Conservation (phyloP, 1,140 invertebrate genomes). For the roundworm (Caenorhabditis elegans) region DNA sequence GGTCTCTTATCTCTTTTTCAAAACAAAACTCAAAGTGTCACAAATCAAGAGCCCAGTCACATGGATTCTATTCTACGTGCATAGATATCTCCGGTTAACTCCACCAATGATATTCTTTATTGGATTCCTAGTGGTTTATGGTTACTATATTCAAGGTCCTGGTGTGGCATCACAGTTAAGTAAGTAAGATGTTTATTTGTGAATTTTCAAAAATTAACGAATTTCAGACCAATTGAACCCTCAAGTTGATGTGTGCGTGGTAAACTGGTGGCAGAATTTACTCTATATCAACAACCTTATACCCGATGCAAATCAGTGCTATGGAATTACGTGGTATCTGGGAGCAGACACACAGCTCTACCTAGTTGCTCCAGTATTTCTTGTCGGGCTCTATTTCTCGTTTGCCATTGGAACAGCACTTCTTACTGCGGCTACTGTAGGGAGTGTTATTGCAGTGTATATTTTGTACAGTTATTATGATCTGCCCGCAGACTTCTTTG, state of each 20-base stretch:
- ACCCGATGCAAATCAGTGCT: not conserved
- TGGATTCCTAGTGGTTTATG: slow-evolving; percentile 21
- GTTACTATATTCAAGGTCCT: not conserved
- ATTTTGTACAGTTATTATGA: not conserved
- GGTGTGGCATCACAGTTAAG: not conserved
- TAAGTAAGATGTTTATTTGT: not conserved
- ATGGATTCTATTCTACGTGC: slow-evolving; percentile 41
- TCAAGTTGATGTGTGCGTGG: not conserved
- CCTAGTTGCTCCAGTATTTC: not conserved
- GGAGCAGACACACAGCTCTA: not conserved
- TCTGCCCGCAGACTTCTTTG: slow-evolving; percentile 10
- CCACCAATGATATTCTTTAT: slow-evolving; percentile 33
- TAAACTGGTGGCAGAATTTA: slow-evolving; percentile 37
- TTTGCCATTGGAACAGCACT: not conserved
- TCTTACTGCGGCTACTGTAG: not conserved
- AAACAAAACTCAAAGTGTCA: not conserved
- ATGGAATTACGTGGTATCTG: slow-evolving; percentile 6
- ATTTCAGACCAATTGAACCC: slow-evolving; percentile 46
- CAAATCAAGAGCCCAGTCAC: slow-evolving; percentile 28
- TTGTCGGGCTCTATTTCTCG: not conserved
- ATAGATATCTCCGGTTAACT: slow-evolving; percentile 45
- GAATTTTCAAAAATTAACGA: slow-evolving; percentile 22
- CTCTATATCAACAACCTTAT: slow-evolving; percentile 34
- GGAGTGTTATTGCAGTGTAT: not conserved
- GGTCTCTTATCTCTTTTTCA: slow-evolving; percentile 33